These are phyloP conservation scores for Leptinotarsa juncta DNA, from an alignment of 2,888 invertebrate species.

Conservation along the genomic window DNA sequence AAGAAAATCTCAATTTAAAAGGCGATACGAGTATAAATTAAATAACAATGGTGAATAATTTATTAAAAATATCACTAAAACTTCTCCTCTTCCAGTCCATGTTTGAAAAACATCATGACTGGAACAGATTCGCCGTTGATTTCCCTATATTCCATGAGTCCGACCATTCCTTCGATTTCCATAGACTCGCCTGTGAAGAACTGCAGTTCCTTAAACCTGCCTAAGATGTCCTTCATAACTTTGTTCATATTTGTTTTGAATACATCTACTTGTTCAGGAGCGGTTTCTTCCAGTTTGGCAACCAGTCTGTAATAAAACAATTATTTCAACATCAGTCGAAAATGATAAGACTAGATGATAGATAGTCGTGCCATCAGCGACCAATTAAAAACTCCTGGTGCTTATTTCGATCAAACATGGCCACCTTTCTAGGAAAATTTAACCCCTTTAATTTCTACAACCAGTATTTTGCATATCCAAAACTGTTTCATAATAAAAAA, in stretches of 20 bases:
- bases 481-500: no score
- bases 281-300: slow-evolving; percentile 81
- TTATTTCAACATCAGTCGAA: neutral
- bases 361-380: neutral
- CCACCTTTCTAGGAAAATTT: no score
- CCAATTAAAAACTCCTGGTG: no score
- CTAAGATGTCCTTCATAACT: slow-evolving; percentile 91
- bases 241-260: slow-evolving; percentile 94
- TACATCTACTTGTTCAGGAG: slow-evolving; percentile 86
- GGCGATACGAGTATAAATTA: slow-evolving; percentile 40
- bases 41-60: slow-evolving; percentile 46
- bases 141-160: slow-evolving; percentile 92
- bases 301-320: slow-evolving; percentile 72
- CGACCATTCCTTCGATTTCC: slow-evolving; percentile 95
- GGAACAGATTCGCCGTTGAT: slow-evolving; percentile 85
- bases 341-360: neutral
- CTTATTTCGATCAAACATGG: no score
- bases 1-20: slow-evolving; percentile 31
- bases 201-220: slow-evolving; percentile 92
- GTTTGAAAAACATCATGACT: slow-evolving; percentile 95
- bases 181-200: slow-evolving; percentile 94
- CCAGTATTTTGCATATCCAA: no score
- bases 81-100: slow-evolving; percentile 95
- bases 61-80: slow-evolving; percentile 71
- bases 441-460: no score